Base-by-base conservation (phyloP, 2,797 vertebrate genomes). In the Sarcophilus harrisii region DNA sequence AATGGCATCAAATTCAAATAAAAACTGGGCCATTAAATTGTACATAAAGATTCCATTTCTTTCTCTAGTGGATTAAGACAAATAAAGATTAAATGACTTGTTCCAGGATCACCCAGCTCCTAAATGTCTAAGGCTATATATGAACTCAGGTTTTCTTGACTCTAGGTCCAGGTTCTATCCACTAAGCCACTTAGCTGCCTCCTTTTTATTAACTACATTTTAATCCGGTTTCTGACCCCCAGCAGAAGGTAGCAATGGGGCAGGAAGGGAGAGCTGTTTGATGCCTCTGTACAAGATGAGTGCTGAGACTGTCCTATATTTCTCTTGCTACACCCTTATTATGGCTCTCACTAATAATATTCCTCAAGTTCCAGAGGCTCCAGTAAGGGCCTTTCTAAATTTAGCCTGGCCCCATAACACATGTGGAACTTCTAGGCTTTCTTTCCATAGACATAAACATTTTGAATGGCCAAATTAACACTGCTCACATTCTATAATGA, bases 401-500 rank as follows among this genome's bases (percentile, higher is more conserved):
- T 12, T 90, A 81, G 54, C 52, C 27, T 92, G n/a, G 30, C 16
- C 57, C 58, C 57, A 57, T 81, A 94, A 59, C 27, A 59, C 91
- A 89, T 54, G 92, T 52, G 91, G 93, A 90, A 90, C n/a, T 30
- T 57, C 87, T 81, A 59, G 12, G 38, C 38, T 90, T 57, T 18
- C 90, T 32, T 59, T 62, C 91, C 58, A 52, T 2, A 27, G 73
- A 59, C 28, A n/a, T 57, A 59, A 94, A 90, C 38, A 94, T 54
- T 62, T 90, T 52, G 57, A 93, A 90, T 89, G 55, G 5, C 27
- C 55, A 55, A 91, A 57, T 92, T 54, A 9, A 91, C 91, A 66
- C 58, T 90, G 73, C 55, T 94, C 90, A 54, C 54, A 16, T 94
- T 89, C 54, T 29, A 58, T 49, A 90, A 90, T 49, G 73, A 96